Evolutionary conservation across 2,888 invertebrate genomes (phyloP), one percentile per base, ranked within the genome.

Genomic region (Melieria picta): DNA sequence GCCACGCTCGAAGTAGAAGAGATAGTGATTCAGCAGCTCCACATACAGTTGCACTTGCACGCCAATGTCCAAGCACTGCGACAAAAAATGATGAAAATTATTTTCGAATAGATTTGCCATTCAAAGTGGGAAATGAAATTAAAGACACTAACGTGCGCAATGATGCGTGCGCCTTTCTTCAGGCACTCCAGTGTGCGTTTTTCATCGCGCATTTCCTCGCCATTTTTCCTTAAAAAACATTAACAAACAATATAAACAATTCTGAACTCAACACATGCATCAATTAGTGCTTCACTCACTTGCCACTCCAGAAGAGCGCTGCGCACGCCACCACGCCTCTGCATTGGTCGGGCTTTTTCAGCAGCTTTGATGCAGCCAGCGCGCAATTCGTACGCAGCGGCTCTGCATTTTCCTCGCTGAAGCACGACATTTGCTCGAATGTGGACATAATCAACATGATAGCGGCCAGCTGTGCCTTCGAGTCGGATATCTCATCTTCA

Each of bases 301-400:
- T 92, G 13, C 95, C 96, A 76, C 96, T 96, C 99, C 99, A 99
- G 89, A 98, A 99, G 73, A 99, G 90, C 86, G 98, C 97, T 0
- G 99, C 95, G 84, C 97, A 97, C 0, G 94, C 91, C 0, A 95
- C 94, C 0, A 98, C 97, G 0, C 96, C 98, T 55, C 98, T 90
- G 81, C 98, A 98, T 85, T 99, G 99, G 88, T 99, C 99, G 0
- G 98, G 98, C 82, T 99, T 99, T 88, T 99, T 97, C 46, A 99
- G 89, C 78, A 99, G 89, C 84, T 98, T 98, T 75, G 97, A 95
- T 7, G 98, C 98, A 1, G 98, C 98, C 62, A 98, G 88, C 0
- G 97, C 98, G 87, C 98, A 98, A 82, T 98, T 97, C 3, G 97
- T 98, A 55, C 98, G 90, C 81, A 99, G 90, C 0, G 99, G 98